Evolutionary conservation across 2,797 vertebrate genomes (phyloP), one percentile per base, ranked within the genome.

Genomic region (Orientallactaga sibirica): DNA sequence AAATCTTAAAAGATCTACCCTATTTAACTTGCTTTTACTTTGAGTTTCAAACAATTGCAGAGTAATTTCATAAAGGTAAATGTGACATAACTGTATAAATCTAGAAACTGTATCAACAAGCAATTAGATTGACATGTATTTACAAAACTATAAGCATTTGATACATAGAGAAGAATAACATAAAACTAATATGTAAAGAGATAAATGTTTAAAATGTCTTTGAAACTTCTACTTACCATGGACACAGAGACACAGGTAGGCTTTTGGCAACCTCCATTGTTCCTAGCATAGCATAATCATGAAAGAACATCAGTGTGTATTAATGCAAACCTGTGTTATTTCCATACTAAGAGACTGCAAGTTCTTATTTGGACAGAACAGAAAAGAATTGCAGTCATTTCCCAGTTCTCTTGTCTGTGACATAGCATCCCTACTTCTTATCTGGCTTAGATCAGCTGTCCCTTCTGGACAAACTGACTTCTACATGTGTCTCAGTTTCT

Each of bases 61-160:
- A 87, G n/a, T 7, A 87, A 48, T 80, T 91, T 82, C 41, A 86
- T 37, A 78, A 91, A 71, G 22, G 37, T 86, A 75, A 94, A 58
- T 73, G 37, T 73, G 11, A 52, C 33, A 77, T 85, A 48, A 81
- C 15, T 67, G 19, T 43, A 33, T 74, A 90, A 67, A 37, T 55
- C 71, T 55, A 43, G 37, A 71, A 79, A 86, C 91, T 76, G 70
- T n/a, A 33, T 52, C 37, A 71, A 25, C 43, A 96, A 7, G 20
- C 67, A 89, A 83, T 73, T 52, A 25, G 1, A 66, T 70, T 91
- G 77, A 78, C 15, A 80, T 91, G 9, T 83, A 86, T 16, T 71
- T 66, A 41, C 52, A 29, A 73, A 84, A 74, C 29, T 78, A 68
- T 27, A 74, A 68, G 29, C 18, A 77, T 86, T 67, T 80, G 64